Percentiles rank a stretch among this genome's conserved stretches.
Conservation (phyloP, 2,888 invertebrate species). For the Andrena fulva region DNA sequence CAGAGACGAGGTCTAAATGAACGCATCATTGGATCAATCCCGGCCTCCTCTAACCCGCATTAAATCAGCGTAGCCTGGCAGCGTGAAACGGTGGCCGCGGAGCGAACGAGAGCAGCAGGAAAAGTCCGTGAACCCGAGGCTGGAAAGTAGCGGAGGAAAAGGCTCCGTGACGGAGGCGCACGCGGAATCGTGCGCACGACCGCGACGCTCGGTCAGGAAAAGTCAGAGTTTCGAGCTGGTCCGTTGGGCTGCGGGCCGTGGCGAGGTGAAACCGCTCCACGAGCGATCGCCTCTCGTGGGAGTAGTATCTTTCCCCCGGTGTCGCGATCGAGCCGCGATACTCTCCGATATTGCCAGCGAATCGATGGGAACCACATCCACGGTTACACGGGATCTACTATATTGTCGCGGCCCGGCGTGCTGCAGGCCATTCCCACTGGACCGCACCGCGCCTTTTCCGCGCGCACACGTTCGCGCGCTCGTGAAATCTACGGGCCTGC, state of each 20-base stretch:
- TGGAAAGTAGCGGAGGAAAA: conserved; percentile 19
- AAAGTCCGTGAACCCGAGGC: conserved; percentile 43
- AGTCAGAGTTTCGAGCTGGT: conserved; percentile 54
- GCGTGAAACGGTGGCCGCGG: not conserved
- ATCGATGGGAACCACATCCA: conserved; percentile 67
- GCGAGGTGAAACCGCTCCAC: conserved; percentile 53
- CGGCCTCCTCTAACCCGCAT: too few relatives aligned
- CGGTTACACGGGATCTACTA: conserved; percentile 48
- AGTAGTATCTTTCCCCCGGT: conserved; percentile 64
- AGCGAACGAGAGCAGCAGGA: conserved; percentile 26
- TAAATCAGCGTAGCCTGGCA: not conserved
- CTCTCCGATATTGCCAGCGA: conserved; percentile 71
- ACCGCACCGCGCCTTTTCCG: conserved; percentile 18
- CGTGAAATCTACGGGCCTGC: not conserved
- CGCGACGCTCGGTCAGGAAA: conserved; percentile 39
- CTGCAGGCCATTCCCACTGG: conserved; percentile 48
- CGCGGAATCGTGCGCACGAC: conserved; percentile 23
- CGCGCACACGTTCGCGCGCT: not conserved
- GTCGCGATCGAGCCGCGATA: conserved; percentile 63
- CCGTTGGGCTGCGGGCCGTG: conserved; percentile 12
- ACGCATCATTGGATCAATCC: too few relatives aligned
- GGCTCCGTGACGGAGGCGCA: not conserved
- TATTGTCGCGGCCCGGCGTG: conserved; percentile 59
- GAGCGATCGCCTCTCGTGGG: conserved; percentile 61
- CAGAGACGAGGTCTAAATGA: too few relatives aligned